A percentile compares a stretch with the other conserved stretches of the same genome.
These are phyloP conservation scores for Chauna torquata DNA, from an alignment of 2,113 vertebrate species.

Conservation along the genomic window DNA sequence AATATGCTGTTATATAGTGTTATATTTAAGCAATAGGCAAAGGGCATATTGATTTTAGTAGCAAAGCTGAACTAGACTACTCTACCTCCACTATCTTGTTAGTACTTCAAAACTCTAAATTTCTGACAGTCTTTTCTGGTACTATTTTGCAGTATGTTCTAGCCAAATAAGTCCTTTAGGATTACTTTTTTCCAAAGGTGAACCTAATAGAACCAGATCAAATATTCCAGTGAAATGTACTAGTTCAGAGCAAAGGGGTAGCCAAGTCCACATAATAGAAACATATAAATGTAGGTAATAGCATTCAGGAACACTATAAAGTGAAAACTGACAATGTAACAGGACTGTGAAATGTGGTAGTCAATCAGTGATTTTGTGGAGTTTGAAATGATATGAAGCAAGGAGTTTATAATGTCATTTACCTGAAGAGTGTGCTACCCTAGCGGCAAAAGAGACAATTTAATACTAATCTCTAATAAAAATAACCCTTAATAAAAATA, in stretches of 20 bases:
- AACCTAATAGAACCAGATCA: not conserved
- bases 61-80: not conserved
- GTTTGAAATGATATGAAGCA: slow-evolving; percentile 13
- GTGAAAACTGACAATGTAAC: not conserved
- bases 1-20: not conserved
- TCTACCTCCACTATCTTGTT: not conserved
- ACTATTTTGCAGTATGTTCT: not conserved
- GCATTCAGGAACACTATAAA: not conserved
- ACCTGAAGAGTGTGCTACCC: not conserved
- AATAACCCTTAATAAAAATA: slow-evolving; percentile 5
- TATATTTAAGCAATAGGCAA: not conserved
- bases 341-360: not conserved
- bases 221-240: not conserved
- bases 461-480: not conserved
- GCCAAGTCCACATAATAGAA: not conserved
- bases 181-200: slow-evolving; percentile 28
- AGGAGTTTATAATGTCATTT: slow-evolving; percentile 15
- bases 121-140: slow-evolving; percentile 8
- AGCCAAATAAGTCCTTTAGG: not conserved
- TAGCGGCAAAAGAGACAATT: not conserved
- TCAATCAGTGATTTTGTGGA: not conserved
- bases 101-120: not conserved
- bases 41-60: slow-evolving; percentile 4
- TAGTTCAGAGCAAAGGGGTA: not conserved
- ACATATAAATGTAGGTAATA: not conserved